A percentile compares a stretch with the other conserved stretches of the same genome.
Conservation (phyloP, 2,797 vertebrate species). For the Huso huso region DNA sequence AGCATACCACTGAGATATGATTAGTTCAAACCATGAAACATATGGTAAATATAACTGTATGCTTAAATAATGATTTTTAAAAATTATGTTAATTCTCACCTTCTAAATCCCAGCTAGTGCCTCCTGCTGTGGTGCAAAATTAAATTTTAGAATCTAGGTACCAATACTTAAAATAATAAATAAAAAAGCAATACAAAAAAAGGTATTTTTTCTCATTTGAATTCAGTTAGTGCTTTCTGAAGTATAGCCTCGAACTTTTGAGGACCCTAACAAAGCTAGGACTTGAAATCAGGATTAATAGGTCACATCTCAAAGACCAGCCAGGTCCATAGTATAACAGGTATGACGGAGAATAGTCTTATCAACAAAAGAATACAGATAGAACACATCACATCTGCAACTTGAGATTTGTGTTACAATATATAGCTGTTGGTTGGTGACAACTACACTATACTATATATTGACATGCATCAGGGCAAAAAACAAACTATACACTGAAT, state of each 20-base stretch:
- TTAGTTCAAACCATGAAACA: slow-evolving; percentile 39
- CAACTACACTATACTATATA: too few species aligned
- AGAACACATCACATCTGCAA: too few species aligned
- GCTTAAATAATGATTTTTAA: slow-evolving; percentile 50
- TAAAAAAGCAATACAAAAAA: slow-evolving; percentile 42
- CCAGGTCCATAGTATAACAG: too few species aligned
- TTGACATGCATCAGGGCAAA: too few species aligned
- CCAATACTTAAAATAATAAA: neutral
- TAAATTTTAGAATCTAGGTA: slow-evolving; percentile 44
- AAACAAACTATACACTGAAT: too few species aligned
- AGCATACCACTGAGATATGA: slow-evolving; percentile 36
- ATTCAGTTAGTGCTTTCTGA: too few species aligned
- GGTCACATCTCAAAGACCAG: too few species aligned
- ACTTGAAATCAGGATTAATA: too few species aligned
- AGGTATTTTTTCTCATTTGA: slow-evolving; percentile 29
- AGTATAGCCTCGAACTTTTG: neutral
- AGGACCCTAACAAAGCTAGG: neutral
- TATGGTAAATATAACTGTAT: slow-evolving; percentile 36
- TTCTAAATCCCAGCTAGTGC: slow-evolving; percentile 77
- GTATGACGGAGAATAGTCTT: too few species aligned
- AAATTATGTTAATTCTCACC: slow-evolving; percentile 59
- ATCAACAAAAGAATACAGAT: too few species aligned
- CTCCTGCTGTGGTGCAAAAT: slow-evolving; percentile 72
- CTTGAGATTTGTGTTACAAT: too few species aligned
- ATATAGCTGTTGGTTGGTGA: too few species aligned